Conservation (phyloP, 2,797 vertebrate species). For the Mustela erminea region DNA sequence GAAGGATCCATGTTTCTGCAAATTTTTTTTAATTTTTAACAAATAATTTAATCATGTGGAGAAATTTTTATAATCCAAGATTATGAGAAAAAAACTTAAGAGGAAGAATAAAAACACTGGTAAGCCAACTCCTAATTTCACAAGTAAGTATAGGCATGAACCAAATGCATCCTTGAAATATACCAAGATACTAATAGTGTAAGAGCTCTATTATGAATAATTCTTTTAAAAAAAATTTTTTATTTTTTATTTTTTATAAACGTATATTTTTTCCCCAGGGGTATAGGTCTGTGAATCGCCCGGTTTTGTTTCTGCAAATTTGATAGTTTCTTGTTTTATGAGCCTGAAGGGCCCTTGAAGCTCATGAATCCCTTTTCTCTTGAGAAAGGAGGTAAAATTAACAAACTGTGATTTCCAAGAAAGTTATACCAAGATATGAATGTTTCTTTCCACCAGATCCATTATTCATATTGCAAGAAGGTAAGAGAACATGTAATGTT, state of each 20-base stretch:
- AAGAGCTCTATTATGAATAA: not conserved
- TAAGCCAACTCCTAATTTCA: not conserved
- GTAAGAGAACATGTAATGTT: not conserved
- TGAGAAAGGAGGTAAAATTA: constrained; percentile 37
- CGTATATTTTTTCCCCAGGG: too few species aligned
- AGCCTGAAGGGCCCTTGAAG: not conserved
- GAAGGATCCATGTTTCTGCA: not conserved
- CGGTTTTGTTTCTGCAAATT: not conserved
- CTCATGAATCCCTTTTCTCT: not conserved
- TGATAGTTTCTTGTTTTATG: not conserved
- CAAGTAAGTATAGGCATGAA: not conserved
- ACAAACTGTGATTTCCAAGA: not conserved
- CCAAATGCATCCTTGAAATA: constrained; percentile 18
- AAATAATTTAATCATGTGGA: constrained; percentile 33
- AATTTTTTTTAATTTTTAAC: not conserved
- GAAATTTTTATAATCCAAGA: not conserved
- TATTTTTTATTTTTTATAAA: too few species aligned
- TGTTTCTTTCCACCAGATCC: constrained; percentile 47
- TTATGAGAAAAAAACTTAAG: not conserved
- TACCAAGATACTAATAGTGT: not conserved
- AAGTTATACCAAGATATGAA: constrained; percentile 8
- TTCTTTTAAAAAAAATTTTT: not conserved
- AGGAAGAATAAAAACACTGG: not conserved
- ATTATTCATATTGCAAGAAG: constrained; percentile 31
- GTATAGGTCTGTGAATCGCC: too few species aligned